Evolutionary conservation across 2,888 invertebrate species (phyloP), one percentile per base, ranked within the genome.

Genomic region (Stenotaenia linearis): DNA sequence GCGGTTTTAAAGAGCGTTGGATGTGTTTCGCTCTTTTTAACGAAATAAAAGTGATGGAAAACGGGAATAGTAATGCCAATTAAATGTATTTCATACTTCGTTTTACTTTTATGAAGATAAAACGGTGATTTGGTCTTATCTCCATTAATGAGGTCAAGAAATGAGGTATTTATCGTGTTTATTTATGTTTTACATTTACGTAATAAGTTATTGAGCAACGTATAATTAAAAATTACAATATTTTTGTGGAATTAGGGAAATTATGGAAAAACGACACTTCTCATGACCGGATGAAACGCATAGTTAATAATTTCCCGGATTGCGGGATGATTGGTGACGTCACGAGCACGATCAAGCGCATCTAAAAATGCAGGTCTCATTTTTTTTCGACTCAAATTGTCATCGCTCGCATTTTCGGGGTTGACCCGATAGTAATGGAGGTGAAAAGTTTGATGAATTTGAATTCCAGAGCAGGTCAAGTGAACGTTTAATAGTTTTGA

Each of bases 401-500:
- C 45, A 28, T 61, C 61, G 61, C 15, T 61, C 25, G 23, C 12
- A 7, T 61, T 61, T 61, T 25, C 61, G 61, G 9, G 25, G 10
- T 61, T 61, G 61, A 61, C 61, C 61, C 28, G 23, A 61, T 61
- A 61, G 61, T 25, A 61, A 61, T 61, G 25, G 61, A 61, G 61
- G 61, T 61, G 61, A 61, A 61, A 61, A 61, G 61, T 61, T 61
- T 61, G 61, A 61, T 61, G 61, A 61, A 61, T 61, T 61, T 61
- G 61, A 61, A 61, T 61, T 61, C 61, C 61, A 61, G 61, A 61
- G 61, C 61, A 61, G 61, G 61, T 61, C 61, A 23, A 61, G 61
- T 61, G 61, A 61, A 61, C 61, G 61, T 61, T 61, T 61, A 61
- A 61, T 61, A 61, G 61, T 61, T 61, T 61, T 23, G 28, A 61